These are phyloP conservation scores for Epinephelus coioides DNA, from an alignment of 2,797 vertebrate genomes.

Conservation along the genomic window DNA sequence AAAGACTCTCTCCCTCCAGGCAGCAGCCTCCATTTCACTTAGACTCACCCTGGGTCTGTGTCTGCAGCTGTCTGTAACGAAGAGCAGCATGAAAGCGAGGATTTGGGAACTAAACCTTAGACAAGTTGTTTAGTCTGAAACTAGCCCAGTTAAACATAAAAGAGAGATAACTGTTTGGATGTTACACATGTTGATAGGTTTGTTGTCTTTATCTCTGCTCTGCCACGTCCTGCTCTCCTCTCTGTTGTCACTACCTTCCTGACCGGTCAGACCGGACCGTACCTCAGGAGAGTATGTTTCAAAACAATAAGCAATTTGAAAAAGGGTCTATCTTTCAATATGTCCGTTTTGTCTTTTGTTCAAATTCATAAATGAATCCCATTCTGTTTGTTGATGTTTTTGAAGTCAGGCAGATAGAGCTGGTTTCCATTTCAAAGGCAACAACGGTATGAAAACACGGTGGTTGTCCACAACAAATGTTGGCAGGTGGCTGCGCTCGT, in stretches of 20 bases:
- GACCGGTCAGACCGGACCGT: neutral
- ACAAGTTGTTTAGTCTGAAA: neutral
- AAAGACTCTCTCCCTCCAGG: too few species aligned
- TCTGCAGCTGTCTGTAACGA: too few species aligned
- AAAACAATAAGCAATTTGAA: neutral
- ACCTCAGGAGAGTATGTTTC: neutral
- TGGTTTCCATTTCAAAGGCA: conserved; percentile 36
- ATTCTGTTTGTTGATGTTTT: neutral
- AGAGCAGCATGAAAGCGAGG: too few species aligned
- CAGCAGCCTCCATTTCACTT: too few species aligned
- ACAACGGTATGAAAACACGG: conserved; percentile 7
- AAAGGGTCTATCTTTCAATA: neutral
- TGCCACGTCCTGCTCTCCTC: neutral
- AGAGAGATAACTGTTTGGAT: neutral
- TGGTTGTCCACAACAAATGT: conserved; percentile 5
- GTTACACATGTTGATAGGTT: neutral
- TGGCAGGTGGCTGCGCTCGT: conserved; percentile 19
- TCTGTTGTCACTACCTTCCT: conserved; percentile 2
- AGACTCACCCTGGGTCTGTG: too few species aligned
- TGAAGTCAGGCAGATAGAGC: neutral
- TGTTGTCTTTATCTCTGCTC: conserved; percentile 1
- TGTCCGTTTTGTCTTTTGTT: neutral
- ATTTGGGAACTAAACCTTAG: too few species aligned
- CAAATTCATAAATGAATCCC: neutral
- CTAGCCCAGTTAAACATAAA: neutral